Percentiles rank a stretch among this genome's conserved stretches.
Conservation (phyloP, 2,113 vertebrate genomes). For the Corythornis cristatus region DNA sequence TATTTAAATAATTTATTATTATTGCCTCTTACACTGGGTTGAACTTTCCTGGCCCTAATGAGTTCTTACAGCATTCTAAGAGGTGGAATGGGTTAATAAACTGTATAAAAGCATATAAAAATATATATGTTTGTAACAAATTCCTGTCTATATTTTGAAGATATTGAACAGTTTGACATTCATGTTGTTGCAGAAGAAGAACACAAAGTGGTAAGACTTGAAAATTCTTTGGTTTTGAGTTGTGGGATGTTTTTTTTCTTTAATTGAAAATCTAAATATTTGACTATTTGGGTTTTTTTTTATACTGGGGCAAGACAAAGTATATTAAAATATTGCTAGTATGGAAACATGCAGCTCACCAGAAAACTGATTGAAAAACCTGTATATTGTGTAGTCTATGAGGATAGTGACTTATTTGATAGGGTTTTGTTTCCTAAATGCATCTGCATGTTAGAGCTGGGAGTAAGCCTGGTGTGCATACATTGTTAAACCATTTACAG, state of each 20-base stretch:
- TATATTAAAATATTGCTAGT: background rate
- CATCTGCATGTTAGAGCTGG: background rate
- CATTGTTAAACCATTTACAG: background rate
- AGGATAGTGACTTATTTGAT: background rate
- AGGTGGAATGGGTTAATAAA: background rate
- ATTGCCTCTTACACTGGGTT: background rate
- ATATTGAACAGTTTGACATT: constrained; percentile 89
- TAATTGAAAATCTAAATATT: background rate
- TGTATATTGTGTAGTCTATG: background rate
- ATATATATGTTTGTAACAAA: background rate
- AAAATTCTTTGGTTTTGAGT: background rate
- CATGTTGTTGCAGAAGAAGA: constrained; percentile 81
- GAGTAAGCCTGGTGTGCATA: background rate
- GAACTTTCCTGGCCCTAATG: background rate
- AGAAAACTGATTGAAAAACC: background rate
- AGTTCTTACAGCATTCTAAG: background rate
- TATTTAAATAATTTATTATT: too few species aligned
- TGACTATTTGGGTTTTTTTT: background rate
- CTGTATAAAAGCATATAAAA: background rate
- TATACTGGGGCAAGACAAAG: background rate
- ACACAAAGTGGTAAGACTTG: constrained; percentile 84
- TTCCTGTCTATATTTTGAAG: constrained; percentile 70
- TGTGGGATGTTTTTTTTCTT: background rate
- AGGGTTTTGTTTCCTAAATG: background rate
- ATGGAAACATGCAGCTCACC: background rate